Evolutionary conservation across 2,888 invertebrate genomes (phyloP).

Genomic region (Nasonia oneida): DNA sequence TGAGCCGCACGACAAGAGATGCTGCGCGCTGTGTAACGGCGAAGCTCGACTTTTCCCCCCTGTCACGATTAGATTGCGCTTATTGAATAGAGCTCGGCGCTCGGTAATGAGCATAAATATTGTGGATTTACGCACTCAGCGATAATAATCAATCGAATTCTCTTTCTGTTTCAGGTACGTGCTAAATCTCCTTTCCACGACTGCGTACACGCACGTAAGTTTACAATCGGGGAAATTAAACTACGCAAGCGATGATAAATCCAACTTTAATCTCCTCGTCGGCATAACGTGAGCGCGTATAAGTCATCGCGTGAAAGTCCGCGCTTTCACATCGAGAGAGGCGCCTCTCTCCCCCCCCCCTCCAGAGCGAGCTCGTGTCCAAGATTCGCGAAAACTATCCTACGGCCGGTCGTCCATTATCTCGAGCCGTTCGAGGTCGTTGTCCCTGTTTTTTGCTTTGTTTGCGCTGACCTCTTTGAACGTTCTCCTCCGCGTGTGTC

Average conservation of each 20-base stretch:
- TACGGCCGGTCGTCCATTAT: conserved; percentile 40
- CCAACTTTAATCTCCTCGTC: not conserved
- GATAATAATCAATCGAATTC: not conserved
- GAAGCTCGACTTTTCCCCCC: not conserved
- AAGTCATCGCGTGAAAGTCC: conserved; percentile 41
- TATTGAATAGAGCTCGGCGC: not conserved
- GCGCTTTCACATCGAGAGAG: conserved; percentile 11
- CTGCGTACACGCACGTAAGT: not conserved
- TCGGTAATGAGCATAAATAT: not conserved
- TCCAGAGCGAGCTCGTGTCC: not conserved
- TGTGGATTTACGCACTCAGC: too few relatives aligned
- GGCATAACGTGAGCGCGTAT: not conserved
- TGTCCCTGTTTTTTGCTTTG: conserved; percentile 20
- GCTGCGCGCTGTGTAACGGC: not conserved
- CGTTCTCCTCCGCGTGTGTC: not conserved
- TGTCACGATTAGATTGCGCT: not conserved
- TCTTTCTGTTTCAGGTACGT: conserved; percentile 13
- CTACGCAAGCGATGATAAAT: conserved; percentile 4
- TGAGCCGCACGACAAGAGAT: not conserved
- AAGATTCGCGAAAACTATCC: conserved; percentile 38
- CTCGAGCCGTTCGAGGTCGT: conserved; percentile 10
- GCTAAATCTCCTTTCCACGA: not conserved
- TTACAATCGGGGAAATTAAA: not conserved
- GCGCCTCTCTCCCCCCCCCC: not conserved
- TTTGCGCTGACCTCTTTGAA: conserved; percentile 2